A percentile compares a stretch with the other conserved stretches of the same genome.
phyloP scores from a whole-genome alignment of 2,113 vertebrate genomes.

The Stegostoma tigrinum region DNA sequence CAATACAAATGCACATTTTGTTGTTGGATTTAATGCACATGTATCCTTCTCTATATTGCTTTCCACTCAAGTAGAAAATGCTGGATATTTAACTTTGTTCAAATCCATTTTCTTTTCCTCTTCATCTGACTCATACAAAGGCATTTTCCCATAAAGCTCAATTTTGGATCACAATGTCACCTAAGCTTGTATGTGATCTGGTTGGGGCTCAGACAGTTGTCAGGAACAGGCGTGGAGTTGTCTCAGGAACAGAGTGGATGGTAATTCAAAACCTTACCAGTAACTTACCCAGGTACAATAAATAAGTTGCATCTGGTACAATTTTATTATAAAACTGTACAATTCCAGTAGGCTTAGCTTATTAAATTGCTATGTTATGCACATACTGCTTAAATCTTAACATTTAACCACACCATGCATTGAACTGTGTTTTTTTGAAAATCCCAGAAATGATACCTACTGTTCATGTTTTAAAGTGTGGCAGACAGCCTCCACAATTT shows the following conservation, averaged over 20 bases:
- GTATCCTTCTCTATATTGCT: background rate
- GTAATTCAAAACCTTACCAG: background rate
- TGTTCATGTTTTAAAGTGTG: background rate
- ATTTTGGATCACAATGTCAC: background rate
- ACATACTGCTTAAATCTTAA: background rate
- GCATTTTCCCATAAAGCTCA: background rate
- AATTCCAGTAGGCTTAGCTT: background rate
- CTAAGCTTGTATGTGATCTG: background rate
- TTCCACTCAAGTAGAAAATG: background rate
- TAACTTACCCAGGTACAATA: background rate
- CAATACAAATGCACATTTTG: background rate
- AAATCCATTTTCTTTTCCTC: background rate
- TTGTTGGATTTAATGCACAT: background rate
- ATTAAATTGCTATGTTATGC: background rate
- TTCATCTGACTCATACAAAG: background rate
- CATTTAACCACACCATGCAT: background rate
- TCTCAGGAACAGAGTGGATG: background rate
- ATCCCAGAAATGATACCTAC: background rate
- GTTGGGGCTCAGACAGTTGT: background rate
- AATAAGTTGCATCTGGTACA: background rate
- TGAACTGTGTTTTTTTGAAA: background rate
- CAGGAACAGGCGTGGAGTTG: background rate
- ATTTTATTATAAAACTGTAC: background rate
- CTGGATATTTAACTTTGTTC: background rate
- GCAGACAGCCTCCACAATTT: background rate